Percentiles rank a stretch among this genome's conserved stretches.
Evolutionary conservation across 1,140 invertebrate species (phyloP).

Genomic region (Pachypeltis micranthus): DNA sequence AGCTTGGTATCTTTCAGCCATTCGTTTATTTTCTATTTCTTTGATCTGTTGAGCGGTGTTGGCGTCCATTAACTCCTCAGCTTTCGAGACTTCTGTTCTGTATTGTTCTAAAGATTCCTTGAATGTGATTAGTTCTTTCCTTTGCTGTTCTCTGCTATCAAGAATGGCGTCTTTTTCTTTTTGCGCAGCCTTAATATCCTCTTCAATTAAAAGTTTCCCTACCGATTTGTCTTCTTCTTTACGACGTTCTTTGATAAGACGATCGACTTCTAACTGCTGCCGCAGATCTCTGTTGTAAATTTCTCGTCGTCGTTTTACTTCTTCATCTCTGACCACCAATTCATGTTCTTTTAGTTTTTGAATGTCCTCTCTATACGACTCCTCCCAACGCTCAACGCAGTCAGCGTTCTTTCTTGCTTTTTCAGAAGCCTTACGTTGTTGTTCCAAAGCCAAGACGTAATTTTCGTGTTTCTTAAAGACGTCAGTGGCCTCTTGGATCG

Average conservation of each 20-base stretch:
- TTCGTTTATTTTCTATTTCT: not conserved
- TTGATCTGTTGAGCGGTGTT: not conserved
- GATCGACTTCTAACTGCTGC: not conserved
- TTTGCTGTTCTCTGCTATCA: not conserved
- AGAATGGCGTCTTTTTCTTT: not conserved
- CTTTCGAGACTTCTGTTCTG: not conserved
- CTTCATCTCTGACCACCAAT: not conserved
- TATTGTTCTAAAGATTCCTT: not conserved
- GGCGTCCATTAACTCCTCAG: not conserved
- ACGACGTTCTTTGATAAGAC: not conserved
- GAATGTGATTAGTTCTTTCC: not conserved
- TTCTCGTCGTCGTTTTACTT: not conserved
- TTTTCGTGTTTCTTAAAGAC: not conserved
- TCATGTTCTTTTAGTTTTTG: not conserved
- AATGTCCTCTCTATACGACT: not conserved
- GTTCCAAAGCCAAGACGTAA: not conserved
- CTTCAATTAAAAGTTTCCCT: not conserved
- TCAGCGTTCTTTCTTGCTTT: not conserved
- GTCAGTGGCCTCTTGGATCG: not conserved
- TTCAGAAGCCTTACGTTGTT: not conserved
- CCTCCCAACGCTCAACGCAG: not conserved
- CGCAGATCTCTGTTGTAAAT: not conserved
- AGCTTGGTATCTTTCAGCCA: not conserved
- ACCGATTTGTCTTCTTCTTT: not conserved
- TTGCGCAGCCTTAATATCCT: not conserved